These are phyloP conservation scores for Girardia tigrina DNA, from an alignment of 2,888 invertebrate genomes.

Conservation along the genomic window DNA sequence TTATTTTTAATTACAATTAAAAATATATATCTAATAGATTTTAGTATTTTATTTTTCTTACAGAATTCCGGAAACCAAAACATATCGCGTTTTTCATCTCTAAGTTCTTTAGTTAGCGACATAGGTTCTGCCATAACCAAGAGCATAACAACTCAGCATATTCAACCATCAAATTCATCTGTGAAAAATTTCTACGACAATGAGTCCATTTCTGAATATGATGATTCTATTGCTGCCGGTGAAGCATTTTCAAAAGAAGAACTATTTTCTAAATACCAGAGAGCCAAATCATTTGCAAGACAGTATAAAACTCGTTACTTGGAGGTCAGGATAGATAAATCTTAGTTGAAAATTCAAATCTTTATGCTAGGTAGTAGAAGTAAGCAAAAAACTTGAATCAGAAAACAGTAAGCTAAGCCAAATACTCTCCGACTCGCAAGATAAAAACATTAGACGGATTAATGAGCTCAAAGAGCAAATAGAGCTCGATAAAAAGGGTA, in stretches of 20 bases:
- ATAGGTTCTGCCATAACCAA: constrained; percentile 2
- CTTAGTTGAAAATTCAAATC: no score
- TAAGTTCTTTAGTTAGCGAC: constrained; percentile 34
- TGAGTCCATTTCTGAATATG: constrained; percentile 29
- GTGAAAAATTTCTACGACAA: not conserved
- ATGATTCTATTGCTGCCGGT: constrained; percentile 30
- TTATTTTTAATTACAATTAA: no score
- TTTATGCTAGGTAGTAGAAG: constrained; percentile 57
- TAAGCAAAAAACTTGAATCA: constrained; percentile 58
- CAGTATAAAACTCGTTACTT: constrained; percentile 74
- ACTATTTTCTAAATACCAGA: constrained; percentile 64
- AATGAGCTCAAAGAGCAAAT: constrained; percentile 79
- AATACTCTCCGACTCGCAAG: constrained; percentile 45
- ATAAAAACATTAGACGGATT: constrained; percentile 51
- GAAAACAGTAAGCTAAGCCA: constrained; percentile 39
- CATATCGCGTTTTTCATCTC: constrained; percentile 34
- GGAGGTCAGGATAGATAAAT: no score
- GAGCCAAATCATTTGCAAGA: constrained; percentile 66
- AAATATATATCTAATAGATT: no score
- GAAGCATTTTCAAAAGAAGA: constrained; percentile 65
- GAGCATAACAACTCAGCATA: not conserved
- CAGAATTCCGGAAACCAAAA: not conserved
- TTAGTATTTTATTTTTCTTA: no score
- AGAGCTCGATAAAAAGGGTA: constrained; percentile 72
- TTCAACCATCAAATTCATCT: constrained; percentile 14